These are phyloP conservation scores for Centropus bengalensis DNA, from an alignment of 2,113 vertebrate species.

Conservation along the genomic window DNA sequence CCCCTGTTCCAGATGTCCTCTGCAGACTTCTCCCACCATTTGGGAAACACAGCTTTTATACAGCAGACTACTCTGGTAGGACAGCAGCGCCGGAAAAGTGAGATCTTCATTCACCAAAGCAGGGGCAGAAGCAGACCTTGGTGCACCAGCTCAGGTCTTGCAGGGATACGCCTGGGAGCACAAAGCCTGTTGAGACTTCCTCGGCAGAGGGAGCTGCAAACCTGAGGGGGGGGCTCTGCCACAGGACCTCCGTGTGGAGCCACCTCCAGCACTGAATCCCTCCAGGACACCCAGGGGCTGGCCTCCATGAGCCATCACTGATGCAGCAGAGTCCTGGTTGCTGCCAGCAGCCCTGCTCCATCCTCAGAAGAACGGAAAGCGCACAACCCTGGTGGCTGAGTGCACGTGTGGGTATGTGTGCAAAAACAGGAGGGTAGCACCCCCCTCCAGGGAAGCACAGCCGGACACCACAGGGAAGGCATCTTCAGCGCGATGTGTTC, in stretches of 20 bases:
- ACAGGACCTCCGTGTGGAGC: not conserved
- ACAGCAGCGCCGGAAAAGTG: not conserved
- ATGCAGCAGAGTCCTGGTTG: not conserved
- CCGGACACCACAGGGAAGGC: not conserved
- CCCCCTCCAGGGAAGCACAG: not conserved
- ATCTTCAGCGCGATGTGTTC: not conserved
- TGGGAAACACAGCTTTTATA: not conserved
- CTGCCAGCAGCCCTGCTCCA: not conserved
- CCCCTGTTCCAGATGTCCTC: not conserved
- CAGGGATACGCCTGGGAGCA: not conserved
- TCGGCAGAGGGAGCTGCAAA: not conserved
- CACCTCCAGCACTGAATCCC: not conserved
- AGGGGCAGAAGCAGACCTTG: not conserved
- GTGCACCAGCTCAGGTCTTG: not conserved
- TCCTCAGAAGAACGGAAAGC: not conserved
- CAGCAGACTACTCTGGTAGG: not conserved
- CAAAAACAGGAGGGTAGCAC: not conserved
- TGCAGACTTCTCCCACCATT: not conserved
- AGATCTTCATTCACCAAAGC: not conserved
- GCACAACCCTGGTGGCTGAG: not conserved
- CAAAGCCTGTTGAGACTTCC: not conserved
- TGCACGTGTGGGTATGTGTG: not conserved
- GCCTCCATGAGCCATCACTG: not conserved
- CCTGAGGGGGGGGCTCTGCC: not conserved
- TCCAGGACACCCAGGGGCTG: not conserved